phyloP scores from a whole-genome alignment of 2,888 invertebrate genomes.

The Salticus scenicus region DNA sequence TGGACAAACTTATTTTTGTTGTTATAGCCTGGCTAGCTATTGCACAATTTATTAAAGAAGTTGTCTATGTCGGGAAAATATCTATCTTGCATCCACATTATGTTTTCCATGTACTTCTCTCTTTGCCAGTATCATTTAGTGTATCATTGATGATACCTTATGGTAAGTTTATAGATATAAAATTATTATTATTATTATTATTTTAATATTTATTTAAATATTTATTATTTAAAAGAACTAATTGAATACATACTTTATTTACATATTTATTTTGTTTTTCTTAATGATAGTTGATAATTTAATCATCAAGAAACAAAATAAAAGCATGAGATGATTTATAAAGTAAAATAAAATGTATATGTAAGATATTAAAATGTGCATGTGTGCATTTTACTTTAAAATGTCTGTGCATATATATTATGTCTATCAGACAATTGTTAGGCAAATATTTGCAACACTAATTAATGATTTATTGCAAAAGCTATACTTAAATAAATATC shows the following conservation, averaged over 20 bases:
- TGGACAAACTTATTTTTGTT: background rate
- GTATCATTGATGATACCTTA: background rate
- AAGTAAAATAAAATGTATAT: background rate
- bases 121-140: background rate
- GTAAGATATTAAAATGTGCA: too few relatives aligned
- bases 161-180: background rate
- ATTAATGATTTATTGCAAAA: too few relatives aligned
- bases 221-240: background rate
- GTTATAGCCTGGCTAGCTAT: background rate
- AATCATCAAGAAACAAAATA: too few relatives aligned
- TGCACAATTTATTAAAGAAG: background rate
- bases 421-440: too few relatives aligned
- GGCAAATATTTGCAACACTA: too few relatives aligned
- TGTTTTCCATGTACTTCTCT: background rate
- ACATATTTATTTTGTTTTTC: slow-evolving; percentile 5
- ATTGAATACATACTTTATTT: background rate
- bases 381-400: too few relatives aligned
- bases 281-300: background rate
- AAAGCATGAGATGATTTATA: background rate
- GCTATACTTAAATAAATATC: too few relatives aligned
- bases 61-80: background rate
- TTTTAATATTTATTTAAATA: background rate
- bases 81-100: background rate
- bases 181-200: background rate
- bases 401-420: too few relatives aligned